Percentiles rank a stretch among this genome's conserved stretches.
These are phyloP conservation scores for Hesperia comma DNA, from an alignment of 2,888 invertebrate species.

Conservation along the genomic window DNA sequence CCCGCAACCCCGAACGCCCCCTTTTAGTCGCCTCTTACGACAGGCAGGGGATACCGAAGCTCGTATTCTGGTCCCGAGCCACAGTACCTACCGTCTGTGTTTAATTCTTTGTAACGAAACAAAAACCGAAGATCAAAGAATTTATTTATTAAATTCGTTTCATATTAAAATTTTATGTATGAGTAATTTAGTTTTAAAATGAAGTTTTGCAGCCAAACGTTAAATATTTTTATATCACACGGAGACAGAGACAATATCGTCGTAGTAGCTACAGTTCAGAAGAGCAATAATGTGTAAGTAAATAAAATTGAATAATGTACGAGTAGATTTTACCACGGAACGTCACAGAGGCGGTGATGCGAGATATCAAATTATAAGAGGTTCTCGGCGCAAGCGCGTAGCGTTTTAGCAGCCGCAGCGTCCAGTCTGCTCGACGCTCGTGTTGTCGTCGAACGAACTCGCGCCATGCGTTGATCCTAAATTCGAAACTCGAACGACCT, in stretches of 20 bases:
- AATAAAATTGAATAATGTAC: slow-evolving; percentile 79
- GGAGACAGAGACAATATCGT: neutral
- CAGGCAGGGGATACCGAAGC: too few species aligned
- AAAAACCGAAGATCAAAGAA: slow-evolving; percentile 1
- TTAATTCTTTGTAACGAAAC: slow-evolving; percentile 21
- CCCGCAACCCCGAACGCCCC: too few species aligned
- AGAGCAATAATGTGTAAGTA: slow-evolving; percentile 57
- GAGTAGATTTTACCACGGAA: slow-evolving; percentile 76
- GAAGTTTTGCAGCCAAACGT: neutral
- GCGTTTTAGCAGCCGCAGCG: slow-evolving; percentile 52
- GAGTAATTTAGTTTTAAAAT: too few species aligned
- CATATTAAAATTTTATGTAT: too few species aligned
- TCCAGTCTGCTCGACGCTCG: slow-evolving; percentile 73
- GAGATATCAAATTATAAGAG: slow-evolving; percentile 81
- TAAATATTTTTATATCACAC: neutral
- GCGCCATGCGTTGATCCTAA: slow-evolving; percentile 57
- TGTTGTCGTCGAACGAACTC: slow-evolving; percentile 62
- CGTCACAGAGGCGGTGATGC: slow-evolving; percentile 78
- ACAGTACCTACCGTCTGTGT: too few species aligned
- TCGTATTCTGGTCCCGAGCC: too few species aligned
- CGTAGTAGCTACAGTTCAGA: slow-evolving; percentile 10
- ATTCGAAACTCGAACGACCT: slow-evolving; percentile 59
- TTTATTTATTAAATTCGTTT: neutral
- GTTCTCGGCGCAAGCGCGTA: slow-evolving; percentile 73
- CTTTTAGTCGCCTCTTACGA: too few species aligned